Base-by-base conservation (phyloP, 2,113 vertebrate genomes). In the Oryzias woworae region DNA sequence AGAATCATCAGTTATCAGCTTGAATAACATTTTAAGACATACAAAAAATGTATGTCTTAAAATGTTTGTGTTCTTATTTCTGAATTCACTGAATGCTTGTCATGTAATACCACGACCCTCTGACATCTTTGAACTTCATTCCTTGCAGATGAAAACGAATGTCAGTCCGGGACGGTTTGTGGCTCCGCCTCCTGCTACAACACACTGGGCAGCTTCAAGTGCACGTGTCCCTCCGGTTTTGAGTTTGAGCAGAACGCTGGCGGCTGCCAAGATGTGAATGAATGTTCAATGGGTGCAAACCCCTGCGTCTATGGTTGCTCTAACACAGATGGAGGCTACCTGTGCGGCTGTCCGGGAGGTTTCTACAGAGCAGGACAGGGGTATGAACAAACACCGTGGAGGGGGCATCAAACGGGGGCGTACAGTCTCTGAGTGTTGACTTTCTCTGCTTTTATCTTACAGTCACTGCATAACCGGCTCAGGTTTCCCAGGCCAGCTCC, bases 171-270 rank as follows among this genome's bases (percentile, higher is more conserved):
- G 5, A 62, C 88, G 0, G 62, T 92, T 71, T 98, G 96, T 0
- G 95, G 97, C 62, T 95, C 93, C 0, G 96, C 96, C 62, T 95
- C 95, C 53, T 99, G 96, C 90, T 97, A 94, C 86, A 99, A 98
- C 91, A 99, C 94, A 0, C 90, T 98, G 76, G 96, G 96, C 10
- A 95, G 97, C 86, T 98, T 87, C 92, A 95, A 92, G 87, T 98
- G 96, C 0, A 85, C 96, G n/a, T 99, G 96, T 54, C 96, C 96
- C 0, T 97, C 95, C 0, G 96, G 95, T 58, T 98, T 98, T 3
- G 93, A 95, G 79, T 98, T 95, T 17, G 94, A 97, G 80, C 90
- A 93, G 63, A 58, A 67, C 8, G 86, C 69, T 0, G 87, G 94
- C 0, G 92, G 94, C 55, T 98, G 97, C 89, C 94, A 95, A 80